Evolutionary conservation across 2,888 invertebrate genomes (phyloP), one percentile per base, ranked within the genome.

Genomic region (Glaucopsyche alexis): DNA sequence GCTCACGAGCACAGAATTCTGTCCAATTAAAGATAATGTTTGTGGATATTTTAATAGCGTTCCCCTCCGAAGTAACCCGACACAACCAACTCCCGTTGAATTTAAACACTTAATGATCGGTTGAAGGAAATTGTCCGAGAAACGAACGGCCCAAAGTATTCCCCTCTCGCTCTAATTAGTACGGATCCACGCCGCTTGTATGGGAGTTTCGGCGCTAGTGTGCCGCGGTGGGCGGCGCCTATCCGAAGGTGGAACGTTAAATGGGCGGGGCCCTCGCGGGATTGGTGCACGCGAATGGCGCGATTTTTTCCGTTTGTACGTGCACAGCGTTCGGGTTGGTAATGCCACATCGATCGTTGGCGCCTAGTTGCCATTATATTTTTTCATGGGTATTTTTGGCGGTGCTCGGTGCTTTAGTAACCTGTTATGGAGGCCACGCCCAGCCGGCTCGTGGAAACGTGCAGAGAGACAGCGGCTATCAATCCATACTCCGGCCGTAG

Each of bases 31-130:
- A 91, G 91, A 87, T 93, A 93, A 93, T 93, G 91, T 91, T 91
- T 91, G 91, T 90, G 88, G 91, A 92, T 91, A 91, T 93, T 93
- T 92, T 93, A 93, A 93, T 93, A 91, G 90, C 88, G 90, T 87
- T 86, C 91, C 93, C 93, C 92, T 90, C 91, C 90, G 90, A 85
- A 81, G 92, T 90, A 92, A 93, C 83, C 88, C 91, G 93, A 93
- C 93, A 93, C 93, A 93, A 92, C 93, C 93, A 92, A 90, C 93
- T 90, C 91, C 87, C 87, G 91, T 89, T 87, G 92, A 89, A 89
- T 88, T 93, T 93, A 93, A 93, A 93, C 93, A 93, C 93, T 93
- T 93, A 93, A 93, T 93, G 93, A 93, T 87, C 88, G 89, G 93
- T 93, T 93, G 93, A 90, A 86, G 88, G 90, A 92, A 93, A 93